phyloP scores from a whole-genome alignment of 2,797 vertebrate genomes.

The Sphaeramia orbicularis region DNA sequence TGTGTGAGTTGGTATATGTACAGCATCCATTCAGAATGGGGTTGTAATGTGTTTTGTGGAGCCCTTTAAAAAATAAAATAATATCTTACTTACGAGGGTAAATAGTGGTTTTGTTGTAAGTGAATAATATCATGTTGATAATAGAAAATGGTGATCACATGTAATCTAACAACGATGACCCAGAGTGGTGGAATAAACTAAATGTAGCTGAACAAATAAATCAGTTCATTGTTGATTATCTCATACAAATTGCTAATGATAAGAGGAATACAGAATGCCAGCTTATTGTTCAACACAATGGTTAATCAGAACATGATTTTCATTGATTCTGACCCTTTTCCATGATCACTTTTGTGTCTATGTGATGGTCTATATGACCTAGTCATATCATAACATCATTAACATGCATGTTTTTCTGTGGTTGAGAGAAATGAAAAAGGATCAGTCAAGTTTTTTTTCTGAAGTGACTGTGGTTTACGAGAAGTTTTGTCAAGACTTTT shows the following conservation, averaged over 20 bases:
- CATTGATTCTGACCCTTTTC: not conserved
- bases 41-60: too few relatives aligned
- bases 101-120: too few relatives aligned
- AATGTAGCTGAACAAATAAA: not conserved
- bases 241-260: not conserved
- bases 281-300: not conserved
- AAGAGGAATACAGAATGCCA: not conserved
- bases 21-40: too few relatives aligned
- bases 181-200: not conserved
- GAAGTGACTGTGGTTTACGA: conserved; percentile 40
- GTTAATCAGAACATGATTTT: not conserved
- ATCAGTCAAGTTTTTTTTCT: not conserved
- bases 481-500: conserved; percentile 57
- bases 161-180: too few relatives aligned
- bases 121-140: too few relatives aligned
- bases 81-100: too few relatives aligned
- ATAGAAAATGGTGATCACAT: too few relatives aligned
- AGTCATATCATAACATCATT: not conserved
- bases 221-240: conserved; percentile 1
- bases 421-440: not conserved
- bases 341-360: not conserved
- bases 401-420: not conserved
- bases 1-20: too few relatives aligned
- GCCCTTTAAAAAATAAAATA: too few relatives aligned
- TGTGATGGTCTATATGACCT: not conserved